Conservation (phyloP, 2,113 vertebrate species). For the Chloebia gouldiae region DNA sequence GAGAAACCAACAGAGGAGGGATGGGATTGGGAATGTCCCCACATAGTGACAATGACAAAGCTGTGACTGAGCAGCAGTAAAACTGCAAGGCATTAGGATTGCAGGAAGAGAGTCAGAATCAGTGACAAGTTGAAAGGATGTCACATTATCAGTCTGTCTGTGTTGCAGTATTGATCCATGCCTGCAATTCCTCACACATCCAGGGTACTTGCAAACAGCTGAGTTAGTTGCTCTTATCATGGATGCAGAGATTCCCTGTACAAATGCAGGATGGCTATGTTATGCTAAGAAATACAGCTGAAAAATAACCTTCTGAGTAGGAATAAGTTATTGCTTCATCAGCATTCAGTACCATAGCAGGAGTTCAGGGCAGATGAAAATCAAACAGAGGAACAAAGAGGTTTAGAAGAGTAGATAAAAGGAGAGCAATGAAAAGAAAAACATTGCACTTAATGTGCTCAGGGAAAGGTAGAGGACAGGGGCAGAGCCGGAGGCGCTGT, state of each 20-base stretch:
- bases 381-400: background rate
- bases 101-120: background rate
- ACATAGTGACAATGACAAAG: background rate
- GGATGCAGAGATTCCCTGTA: background rate
- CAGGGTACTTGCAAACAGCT: background rate
- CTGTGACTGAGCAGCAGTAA: background rate
- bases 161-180: background rate
- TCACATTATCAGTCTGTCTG: background rate
- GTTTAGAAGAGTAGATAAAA: constrained; percentile 7
- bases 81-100: background rate
- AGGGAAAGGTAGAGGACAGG: background rate
- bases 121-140: background rate
- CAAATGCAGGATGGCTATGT: background rate
- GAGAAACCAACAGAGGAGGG: background rate
- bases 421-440: background rate
- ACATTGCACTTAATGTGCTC: background rate
- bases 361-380: background rate
- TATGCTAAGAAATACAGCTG: background rate
- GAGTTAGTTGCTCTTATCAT: background rate
- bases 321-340: background rate
- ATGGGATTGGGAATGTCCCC: background rate
- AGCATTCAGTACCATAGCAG: background rate
- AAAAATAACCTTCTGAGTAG: background rate
- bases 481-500: background rate
- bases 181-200: background rate